Conservation (phyloP, 1,140 invertebrate genomes). For the Oncopodura yosiiana region DNA sequence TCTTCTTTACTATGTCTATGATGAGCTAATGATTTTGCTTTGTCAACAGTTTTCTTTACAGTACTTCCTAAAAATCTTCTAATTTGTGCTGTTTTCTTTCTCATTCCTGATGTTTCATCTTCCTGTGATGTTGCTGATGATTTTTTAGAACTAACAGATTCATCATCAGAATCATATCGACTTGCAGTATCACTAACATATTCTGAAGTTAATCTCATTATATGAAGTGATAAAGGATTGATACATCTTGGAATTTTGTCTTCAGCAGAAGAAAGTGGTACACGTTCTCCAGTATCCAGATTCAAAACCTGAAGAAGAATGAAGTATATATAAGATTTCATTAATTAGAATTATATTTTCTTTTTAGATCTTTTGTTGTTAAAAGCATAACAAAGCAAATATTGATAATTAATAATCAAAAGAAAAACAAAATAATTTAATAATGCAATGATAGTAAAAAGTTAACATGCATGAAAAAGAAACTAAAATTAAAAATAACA, state of each 20-base stretch:
- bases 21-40: conserved; percentile 80
- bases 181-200: conserved; percentile 55
- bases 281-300: conserved; percentile 81
- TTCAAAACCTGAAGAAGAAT: conserved; percentile 61
- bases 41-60: conserved; percentile 77
- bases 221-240: conserved; percentile 85
- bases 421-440: background rate
- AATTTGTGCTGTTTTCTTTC: conserved; percentile 54
- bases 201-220: conserved; percentile 84
- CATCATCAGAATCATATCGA: conserved; percentile 70
- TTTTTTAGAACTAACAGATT: conserved; percentile 67
- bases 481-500: background rate
- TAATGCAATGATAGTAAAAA: background rate
- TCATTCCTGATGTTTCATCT: conserved; percentile 39
- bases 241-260: conserved; percentile 82
- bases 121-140: conserved; percentile 28
- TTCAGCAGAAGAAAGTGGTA: conserved; percentile 78
- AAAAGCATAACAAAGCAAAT: background rate
- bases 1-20: conserved; percentile 75
- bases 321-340: background rate
- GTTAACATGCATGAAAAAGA: background rate
- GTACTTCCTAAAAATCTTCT: conserved; percentile 77
- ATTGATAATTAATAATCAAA: background rate
- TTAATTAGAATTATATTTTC: conserved; percentile 1
- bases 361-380: too few species aligned